phyloP scores from a whole-genome alignment of 1,140 invertebrate species.

The Diorhabda carinulata region DNA sequence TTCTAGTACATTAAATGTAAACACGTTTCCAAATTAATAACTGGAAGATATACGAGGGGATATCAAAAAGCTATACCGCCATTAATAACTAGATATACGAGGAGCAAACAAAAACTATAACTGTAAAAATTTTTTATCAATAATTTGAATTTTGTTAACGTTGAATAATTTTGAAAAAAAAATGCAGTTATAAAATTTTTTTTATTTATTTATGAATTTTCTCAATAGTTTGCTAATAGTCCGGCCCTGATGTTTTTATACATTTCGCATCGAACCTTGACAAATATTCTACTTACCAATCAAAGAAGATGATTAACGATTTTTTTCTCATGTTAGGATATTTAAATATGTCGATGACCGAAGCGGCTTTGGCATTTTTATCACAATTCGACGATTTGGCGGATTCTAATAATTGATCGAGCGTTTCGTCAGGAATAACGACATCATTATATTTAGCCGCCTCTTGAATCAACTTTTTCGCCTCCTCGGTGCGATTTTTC shows the following conservation, averaged over 20 bases:
- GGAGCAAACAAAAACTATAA: too few species aligned
- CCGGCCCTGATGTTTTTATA: background rate
- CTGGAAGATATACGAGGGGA: too few species aligned
- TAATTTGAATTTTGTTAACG: too few species aligned
- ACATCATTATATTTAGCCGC: constrained; percentile 67
- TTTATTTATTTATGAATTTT: too few species aligned
- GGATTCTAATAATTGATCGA: constrained; percentile 53
- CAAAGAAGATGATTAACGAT: constrained; percentile 71
- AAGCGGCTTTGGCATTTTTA: constrained; percentile 44
- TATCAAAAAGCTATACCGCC: too few species aligned
- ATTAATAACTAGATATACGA: too few species aligned
- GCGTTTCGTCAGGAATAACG: constrained; percentile 53
- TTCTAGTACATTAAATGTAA: too few species aligned
- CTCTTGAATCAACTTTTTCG: constrained; percentile 62
- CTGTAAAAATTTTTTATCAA: too few species aligned
- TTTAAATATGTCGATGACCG: constrained; percentile 65
- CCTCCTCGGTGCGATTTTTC: constrained; percentile 68
- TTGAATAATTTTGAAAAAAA: too few species aligned
- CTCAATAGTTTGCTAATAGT: too few species aligned
- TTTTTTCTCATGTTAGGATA: constrained; percentile 68
- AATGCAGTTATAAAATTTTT: too few species aligned
- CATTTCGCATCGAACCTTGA: background rate
- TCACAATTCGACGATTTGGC: constrained; percentile 44
- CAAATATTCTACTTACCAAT: constrained; percentile 57
- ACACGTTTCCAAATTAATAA: too few species aligned